A percentile compares a stretch with the other conserved stretches of the same genome.
phyloP scores from a whole-genome alignment of 2,888 invertebrate genomes.

The Temnothorax rugatulus region DNA sequence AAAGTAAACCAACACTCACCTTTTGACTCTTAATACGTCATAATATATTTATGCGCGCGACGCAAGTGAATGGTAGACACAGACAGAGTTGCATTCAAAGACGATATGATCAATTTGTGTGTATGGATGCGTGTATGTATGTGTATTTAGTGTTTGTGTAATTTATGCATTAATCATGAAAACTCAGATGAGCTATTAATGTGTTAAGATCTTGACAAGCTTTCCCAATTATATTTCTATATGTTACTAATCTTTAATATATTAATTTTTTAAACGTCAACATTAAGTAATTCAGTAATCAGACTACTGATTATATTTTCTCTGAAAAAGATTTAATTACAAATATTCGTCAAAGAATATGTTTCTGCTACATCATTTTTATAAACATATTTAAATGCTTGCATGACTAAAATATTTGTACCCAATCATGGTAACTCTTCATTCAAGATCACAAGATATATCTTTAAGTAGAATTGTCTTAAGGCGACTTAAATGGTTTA shows the following conservation, averaged over 20 bases:
- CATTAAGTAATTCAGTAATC: not conserved
- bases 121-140: not conserved
- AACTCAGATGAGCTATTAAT: not conserved
- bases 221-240: not conserved
- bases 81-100: not conserved
- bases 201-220: not conserved
- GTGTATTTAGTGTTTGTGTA: too few species aligned
- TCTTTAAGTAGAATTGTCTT: constrained; percentile 4
- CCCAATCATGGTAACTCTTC: not conserved
- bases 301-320: not conserved
- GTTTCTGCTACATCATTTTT: not conserved
- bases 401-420: not conserved
- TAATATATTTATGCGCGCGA: not conserved
- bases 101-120: not conserved
- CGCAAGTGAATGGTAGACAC: not conserved
- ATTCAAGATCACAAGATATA: not conserved
- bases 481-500: not conserved
- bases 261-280: not conserved
- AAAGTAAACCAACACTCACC: constrained; percentile 21
- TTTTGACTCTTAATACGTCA: constrained; percentile 20
- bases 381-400: not conserved
- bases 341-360: constrained; percentile 10
- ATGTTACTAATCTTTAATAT: not conserved
- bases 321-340: not conserved
- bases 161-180: not conserved